Conservation (phyloP, 2,888 invertebrate genomes). For the Protonemura montana region DNA sequence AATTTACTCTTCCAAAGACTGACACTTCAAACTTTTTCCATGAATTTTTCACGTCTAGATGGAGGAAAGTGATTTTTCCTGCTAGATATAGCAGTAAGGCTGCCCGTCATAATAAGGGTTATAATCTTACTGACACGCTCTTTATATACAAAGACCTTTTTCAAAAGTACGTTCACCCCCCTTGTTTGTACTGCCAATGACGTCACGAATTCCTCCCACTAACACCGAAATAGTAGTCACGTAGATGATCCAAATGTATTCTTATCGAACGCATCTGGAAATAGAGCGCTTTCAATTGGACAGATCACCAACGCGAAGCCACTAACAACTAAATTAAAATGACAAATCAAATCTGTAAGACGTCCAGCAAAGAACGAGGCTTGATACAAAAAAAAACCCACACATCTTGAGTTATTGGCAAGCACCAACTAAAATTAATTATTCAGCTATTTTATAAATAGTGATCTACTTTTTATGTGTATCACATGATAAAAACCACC, state of each 20-base stretch:
- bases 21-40: no score
- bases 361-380: not conserved
- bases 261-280: not conserved
- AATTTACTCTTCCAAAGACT: no score
- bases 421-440: not conserved
- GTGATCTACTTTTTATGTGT: not conserved
- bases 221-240: constrained; percentile 1
- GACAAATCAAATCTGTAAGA: not conserved
- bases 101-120: no score
- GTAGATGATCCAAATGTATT: constrained; percentile 1
- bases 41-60: no score
- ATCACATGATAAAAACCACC: not conserved
- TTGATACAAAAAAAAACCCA: not conserved
- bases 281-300: constrained; percentile 2
- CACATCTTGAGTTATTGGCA: not conserved
- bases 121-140: no score
- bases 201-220: constrained; percentile 30
- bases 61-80: no score
- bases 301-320: not conserved
- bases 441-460: not conserved
- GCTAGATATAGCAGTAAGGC: no score
- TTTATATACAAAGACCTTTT: not conserved
- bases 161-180: constrained; percentile 27
- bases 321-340: constrained; percentile 1
- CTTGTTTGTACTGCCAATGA: not conserved